Conservation (phyloP, 2,113 vertebrate genomes). For the Dasyornis broadbenti region DNA sequence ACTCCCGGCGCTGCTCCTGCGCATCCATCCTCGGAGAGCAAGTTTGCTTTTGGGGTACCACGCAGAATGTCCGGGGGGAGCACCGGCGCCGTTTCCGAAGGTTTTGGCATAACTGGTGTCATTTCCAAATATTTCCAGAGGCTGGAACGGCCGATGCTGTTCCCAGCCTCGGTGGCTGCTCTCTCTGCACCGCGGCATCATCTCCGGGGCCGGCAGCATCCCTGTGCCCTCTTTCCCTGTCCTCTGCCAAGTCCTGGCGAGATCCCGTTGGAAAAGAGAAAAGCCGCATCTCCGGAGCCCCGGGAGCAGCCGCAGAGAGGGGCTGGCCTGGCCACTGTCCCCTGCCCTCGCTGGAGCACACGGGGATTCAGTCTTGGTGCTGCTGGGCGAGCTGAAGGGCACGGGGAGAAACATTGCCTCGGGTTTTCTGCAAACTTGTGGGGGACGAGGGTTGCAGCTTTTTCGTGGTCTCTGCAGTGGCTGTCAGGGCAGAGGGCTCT, state of each 20-base stretch:
- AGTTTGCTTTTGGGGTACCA: background rate
- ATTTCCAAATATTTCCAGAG: rapidly evolving
- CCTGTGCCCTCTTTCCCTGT: background rate
- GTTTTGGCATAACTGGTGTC: background rate
- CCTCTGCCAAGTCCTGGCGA: background rate
- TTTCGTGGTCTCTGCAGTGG: background rate
- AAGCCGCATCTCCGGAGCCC: background rate
- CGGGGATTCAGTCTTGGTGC: background rate
- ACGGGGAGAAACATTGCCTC: background rate
- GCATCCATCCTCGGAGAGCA: background rate
- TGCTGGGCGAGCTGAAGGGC: background rate
- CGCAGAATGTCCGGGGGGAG: rapidly evolving
- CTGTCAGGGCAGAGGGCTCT: background rate
- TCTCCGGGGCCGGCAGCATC: background rate
- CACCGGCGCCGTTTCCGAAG: background rate
- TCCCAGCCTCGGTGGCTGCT: background rate
- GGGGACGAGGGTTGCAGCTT: background rate
- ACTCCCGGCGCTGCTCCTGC: background rate
- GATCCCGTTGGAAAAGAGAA: background rate
- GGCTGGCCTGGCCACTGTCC: background rate
- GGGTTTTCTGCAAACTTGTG: background rate
- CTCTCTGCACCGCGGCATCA: background rate
- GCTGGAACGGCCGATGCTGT: background rate
- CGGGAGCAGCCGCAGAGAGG: background rate
- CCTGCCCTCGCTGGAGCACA: rapidly evolving